A percentile compares a stretch with the other conserved stretches of the same genome.
Conservation (phyloP, 2,113 vertebrate genomes). For the Perognathus longimembris region DNA sequence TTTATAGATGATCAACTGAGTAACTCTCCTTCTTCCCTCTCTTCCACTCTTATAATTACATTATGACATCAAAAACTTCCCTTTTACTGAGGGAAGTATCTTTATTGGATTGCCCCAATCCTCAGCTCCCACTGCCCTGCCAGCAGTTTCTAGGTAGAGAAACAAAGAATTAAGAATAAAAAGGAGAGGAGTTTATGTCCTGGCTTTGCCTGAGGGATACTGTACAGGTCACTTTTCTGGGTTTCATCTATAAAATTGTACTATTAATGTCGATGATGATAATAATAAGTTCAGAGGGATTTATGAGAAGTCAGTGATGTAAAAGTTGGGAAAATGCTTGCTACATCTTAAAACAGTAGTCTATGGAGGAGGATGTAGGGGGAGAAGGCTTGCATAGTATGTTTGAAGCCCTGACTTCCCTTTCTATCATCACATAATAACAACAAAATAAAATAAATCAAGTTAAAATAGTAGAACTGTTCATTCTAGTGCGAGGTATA, state of each 20-base stretch:
- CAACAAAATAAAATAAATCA: not conserved
- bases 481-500: not conserved
- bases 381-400: not conserved
- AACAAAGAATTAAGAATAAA: not conserved
- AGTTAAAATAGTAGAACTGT: not conserved
- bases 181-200: not conserved
- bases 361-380: not conserved
- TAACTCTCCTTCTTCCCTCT: too few relatives aligned
- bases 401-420: not conserved
- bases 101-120: not conserved
- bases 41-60: not conserved
- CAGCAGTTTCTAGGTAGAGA: not conserved
- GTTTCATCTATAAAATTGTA: not conserved
- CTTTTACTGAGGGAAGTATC: not conserved
- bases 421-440: too few relatives aligned
- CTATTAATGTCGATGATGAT: not conserved
- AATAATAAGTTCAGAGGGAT: conserved; percentile 19
- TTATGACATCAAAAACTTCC: not conserved
- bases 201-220: not conserved
- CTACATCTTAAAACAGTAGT: not conserved
- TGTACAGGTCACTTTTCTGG: not conserved
- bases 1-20: not conserved
- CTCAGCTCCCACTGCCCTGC: not conserved
- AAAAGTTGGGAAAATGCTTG: not conserved
- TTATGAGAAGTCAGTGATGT: not conserved